phyloP scores from a whole-genome alignment of 2,888 invertebrate genomes.

The Apodemia zela region DNA sequence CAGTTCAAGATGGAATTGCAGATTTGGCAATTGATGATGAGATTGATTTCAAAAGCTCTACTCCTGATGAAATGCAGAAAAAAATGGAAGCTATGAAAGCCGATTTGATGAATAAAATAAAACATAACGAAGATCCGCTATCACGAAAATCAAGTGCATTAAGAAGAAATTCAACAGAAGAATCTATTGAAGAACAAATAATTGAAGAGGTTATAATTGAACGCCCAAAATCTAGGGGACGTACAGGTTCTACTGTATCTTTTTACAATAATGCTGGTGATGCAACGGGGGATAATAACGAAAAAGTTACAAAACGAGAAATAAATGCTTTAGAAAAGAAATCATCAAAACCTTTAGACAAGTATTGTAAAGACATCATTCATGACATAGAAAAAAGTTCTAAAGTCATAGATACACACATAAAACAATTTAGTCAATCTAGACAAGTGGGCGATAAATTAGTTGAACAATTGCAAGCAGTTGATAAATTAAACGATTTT shows the following conservation, averaged over 20 bases:
- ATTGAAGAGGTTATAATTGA: conserved; percentile 44
- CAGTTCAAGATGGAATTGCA: conserved; percentile 79
- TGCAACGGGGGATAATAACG: conserved; percentile 39
- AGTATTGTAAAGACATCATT: conserved; percentile 68
- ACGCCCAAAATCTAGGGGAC: conserved; percentile 61
- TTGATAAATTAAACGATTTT: conserved; percentile 72
- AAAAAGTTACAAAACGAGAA: conserved; percentile 41
- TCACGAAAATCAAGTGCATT: conserved; percentile 56
- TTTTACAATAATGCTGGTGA: conserved; percentile 52
- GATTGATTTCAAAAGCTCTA: conserved; percentile 41
- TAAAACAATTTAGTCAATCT: conserved; percentile 65
- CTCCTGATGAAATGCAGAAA: conserved; percentile 54
- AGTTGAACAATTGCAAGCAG: conserved; percentile 69
- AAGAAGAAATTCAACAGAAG: conserved; percentile 56
- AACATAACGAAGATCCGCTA: conserved; percentile 48
- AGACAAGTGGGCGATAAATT: conserved; percentile 71
- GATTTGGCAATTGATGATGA: conserved; percentile 64
- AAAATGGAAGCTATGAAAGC: conserved; percentile 63
- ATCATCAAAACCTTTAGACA: conserved; percentile 57
- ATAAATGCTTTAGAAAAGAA: conserved; percentile 47
- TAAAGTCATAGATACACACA: conserved; percentile 73
- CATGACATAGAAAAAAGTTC: conserved; percentile 67
- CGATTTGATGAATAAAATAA: conserved; percentile 66
- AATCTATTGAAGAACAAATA: conserved; percentile 60
- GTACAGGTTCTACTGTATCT: conserved; percentile 56